Evolutionary conservation across 2,113 vertebrate species (phyloP), one percentile per base, ranked within the genome.

Genomic region (Heteronetta atricapilla): DNA sequence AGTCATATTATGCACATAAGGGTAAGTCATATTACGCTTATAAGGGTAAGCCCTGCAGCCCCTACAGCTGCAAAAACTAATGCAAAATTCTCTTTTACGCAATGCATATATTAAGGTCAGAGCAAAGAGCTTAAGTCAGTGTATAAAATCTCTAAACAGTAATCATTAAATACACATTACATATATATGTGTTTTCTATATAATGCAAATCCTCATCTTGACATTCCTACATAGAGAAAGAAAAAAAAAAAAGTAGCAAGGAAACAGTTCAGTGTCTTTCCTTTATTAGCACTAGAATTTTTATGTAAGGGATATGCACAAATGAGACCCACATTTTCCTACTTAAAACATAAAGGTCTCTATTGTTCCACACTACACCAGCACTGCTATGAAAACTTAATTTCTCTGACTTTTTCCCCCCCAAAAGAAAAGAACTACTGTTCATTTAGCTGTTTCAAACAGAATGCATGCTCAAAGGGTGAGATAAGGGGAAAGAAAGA

Each of bases 391-490:
- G 88, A 95, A 95, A 96, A 96, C 68, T 93, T 93, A 83, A 88
- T 96, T 95, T 95, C 88, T 91, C 60, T 92, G 94, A 78, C 63
- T 86, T 94, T 95, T 95, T 86, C 50, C 31, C 66, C 55, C 80
- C 77, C 55, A 64, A 95, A 94, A 95, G 90, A 95, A 96, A 80
- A 84, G 90, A 92, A 94, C 90, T 94, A 94, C 94, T 96, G 94
- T 96, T 96, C 92, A 40, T 53, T 88, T 93, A 90, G 85, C 90
- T 93, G 92, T 84, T 96, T 86, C 90, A 95, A 95, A 95, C 83
- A 96, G 90, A 95, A 94, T 93, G 93, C 96, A 97, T 97, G 83
- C 96, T 95, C 94, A 75, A 87, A 90, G 94, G 79, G 93, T 96
- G 95, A 96, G 95, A 94, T 95, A 96, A 95, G 90, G 60, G 85